phyloP scores from a whole-genome alignment of 2,888 invertebrate species.

The Eupithecia abbreviata region DNA sequence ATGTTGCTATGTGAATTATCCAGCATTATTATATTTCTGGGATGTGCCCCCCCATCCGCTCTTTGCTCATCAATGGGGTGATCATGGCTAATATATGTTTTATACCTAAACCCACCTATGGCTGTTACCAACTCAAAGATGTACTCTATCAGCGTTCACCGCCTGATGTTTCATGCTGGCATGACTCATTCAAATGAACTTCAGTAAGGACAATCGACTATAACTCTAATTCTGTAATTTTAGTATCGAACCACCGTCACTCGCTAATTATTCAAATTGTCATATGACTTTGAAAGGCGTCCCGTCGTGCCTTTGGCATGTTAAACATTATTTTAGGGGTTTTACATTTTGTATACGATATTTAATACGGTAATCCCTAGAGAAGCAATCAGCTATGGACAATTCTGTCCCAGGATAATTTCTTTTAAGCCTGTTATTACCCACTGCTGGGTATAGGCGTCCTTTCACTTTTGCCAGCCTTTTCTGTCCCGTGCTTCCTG shows the following conservation, averaged over 20 bases:
- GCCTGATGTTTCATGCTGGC: neutral
- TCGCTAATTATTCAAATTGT: slow-evolving; percentile 13
- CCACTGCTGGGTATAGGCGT: too few species aligned
- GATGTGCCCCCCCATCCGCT: too few species aligned
- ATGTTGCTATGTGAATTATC: too few species aligned
- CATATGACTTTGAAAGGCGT: slow-evolving; percentile 17
- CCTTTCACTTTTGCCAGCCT: too few species aligned
- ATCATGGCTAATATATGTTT: too few species aligned
- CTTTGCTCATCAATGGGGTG: too few species aligned
- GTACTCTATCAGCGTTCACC: neutral
- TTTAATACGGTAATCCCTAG: slow-evolving; percentile 4
- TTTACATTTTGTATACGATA: slow-evolving; percentile 1
- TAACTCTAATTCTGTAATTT: slow-evolving; percentile 19
- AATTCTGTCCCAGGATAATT: too few species aligned
- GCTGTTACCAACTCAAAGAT: neutral
- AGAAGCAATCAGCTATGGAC: too few species aligned
- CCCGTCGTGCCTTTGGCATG: slow-evolving; percentile 13
- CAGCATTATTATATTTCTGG: too few species aligned
- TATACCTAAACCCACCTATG: neutral
- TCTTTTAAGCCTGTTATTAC: too few species aligned
- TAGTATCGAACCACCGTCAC: slow-evolving; percentile 9
- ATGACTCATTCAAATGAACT: slow-evolving; percentile 20
- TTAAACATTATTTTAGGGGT: slow-evolving; percentile 2
- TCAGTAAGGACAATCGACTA: slow-evolving; percentile 24
- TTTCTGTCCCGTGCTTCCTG: too few species aligned